Percentiles rank a stretch among this genome's conserved stretches.
Evolutionary conservation across 2,797 vertebrate genomes (phyloP).

Genomic region (Spea hammondii): DNA sequence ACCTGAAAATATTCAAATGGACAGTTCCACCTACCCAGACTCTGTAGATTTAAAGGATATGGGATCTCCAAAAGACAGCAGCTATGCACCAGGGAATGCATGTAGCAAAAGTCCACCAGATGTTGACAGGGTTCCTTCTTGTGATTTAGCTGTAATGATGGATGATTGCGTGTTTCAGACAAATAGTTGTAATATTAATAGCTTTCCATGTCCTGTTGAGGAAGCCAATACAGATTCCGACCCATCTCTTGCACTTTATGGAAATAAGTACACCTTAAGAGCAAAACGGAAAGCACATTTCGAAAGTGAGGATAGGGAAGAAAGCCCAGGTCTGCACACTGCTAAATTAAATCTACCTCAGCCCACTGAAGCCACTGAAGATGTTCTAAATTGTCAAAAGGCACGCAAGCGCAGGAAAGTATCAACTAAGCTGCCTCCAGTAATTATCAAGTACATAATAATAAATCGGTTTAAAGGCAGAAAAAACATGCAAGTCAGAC

Average conservation of each 20-base stretch:
- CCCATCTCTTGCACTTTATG: conserved; percentile 78
- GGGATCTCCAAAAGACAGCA: conserved; percentile 65
- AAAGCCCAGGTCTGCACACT: conserved; percentile 68
- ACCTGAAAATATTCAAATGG: neutral
- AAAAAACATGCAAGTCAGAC: conserved; percentile 97
- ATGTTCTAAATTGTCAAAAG: conserved; percentile 68
- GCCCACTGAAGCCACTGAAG: conserved; percentile 66
- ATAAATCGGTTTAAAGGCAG: conserved; percentile 98
- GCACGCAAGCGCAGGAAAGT: conserved; percentile 83
- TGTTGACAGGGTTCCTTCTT: conserved; percentile 62
- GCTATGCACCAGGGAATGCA: conserved; percentile 64
- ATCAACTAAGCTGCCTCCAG: conserved; percentile 87
- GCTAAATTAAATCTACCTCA: conserved; percentile 75
- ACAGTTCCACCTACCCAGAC: neutral
- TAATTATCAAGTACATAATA: conserved; percentile 99
- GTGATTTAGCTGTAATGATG: conserved; percentile 66
- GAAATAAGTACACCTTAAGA: conserved; percentile 94
- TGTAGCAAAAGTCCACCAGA: conserved; percentile 65
- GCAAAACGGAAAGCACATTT: conserved; percentile 88
- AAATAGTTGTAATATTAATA: conserved; percentile 69
- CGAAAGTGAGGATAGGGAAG: conserved; percentile 82
- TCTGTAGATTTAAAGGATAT: conserved; percentile 49
- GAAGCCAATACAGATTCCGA: conserved; percentile 72
- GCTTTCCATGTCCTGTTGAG: conserved; percentile 66
- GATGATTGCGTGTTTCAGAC: conserved; percentile 71